Evolutionary conservation across 2,797 vertebrate species (phyloP).

Genomic region (Galago senegalensis): DNA sequence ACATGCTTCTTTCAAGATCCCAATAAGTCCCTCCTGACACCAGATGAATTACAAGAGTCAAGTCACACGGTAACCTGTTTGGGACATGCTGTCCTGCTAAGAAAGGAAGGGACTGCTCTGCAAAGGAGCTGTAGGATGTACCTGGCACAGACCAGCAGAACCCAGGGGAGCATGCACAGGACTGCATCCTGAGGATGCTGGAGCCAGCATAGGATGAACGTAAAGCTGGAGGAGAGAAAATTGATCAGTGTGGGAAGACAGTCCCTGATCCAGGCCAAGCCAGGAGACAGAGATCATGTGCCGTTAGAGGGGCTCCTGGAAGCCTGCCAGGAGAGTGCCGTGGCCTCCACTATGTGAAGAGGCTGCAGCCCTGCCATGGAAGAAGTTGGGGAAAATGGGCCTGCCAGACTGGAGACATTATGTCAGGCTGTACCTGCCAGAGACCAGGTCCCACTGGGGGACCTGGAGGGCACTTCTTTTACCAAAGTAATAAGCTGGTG

Average conservation of each 20-base stretch:
- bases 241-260: neutral
- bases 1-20: rapidly evolving
- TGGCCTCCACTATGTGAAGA: neutral
- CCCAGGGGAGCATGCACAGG: neutral
- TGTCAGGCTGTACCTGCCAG: neutral
- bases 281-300: neutral
- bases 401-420: neutral
- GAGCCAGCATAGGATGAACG: neutral
- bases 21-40: neutral
- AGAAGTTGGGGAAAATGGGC: too few relatives aligned
- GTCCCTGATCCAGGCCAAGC: neutral
- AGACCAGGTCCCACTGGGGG: neutral
- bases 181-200: neutral
- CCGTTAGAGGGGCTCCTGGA: neutral
- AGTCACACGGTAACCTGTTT: neutral
- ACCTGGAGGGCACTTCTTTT: neutral
- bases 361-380: neutral
- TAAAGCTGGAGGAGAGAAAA: neutral
- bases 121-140: neutral
- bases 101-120: neutral
- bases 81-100: neutral
- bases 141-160: neutral
- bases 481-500: neutral
- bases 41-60: neutral
- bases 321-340: neutral